Percentiles rank a stretch among this genome's conserved stretches.
phyloP scores from a whole-genome alignment of 2,797 vertebrate species.

The Sebastes itinus region DNA sequence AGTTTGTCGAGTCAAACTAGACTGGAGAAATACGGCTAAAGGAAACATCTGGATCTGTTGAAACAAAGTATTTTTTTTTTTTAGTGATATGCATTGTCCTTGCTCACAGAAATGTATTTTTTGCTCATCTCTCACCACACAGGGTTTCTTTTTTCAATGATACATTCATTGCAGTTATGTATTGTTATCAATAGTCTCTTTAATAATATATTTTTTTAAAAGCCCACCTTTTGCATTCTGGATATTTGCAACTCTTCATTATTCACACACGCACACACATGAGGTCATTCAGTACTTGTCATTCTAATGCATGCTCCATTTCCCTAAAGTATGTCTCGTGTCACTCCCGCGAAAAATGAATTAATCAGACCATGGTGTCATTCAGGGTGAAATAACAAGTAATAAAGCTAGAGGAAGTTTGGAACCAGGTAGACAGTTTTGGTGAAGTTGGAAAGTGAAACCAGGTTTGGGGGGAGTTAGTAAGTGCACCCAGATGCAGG shows the following conservation, averaged over 20 bases:
- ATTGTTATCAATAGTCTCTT: conserved; percentile 33
- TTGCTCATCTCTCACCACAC: conserved; percentile 39
- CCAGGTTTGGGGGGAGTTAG: neutral
- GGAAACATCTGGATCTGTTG: conserved; percentile 28
- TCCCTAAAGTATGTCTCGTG: conserved; percentile 5
- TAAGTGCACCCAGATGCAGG: conserved; percentile 5
- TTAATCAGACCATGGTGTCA: conserved; percentile 6
- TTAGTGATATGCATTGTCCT: conserved; percentile 27
- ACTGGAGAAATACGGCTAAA: neutral
- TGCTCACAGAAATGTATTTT: conserved; percentile 26
- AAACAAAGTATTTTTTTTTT: conserved; percentile 32
- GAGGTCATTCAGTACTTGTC: conserved; percentile 12
- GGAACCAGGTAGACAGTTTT: conserved; percentile 10
- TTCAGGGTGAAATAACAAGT: conserved; percentile 51
- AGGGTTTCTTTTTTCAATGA: conserved; percentile 25
- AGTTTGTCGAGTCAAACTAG: conserved; percentile 6
- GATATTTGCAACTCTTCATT: conserved; percentile 26
- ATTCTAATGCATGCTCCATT: conserved; percentile 8
- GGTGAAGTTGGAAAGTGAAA: conserved; percentile 2
- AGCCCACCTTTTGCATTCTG: conserved; percentile 25
- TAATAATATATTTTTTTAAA: conserved; percentile 15
- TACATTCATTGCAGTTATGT: conserved; percentile 25
- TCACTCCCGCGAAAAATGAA: conserved; percentile 14
- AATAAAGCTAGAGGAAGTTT: conserved; percentile 3
- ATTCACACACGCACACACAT: conserved; percentile 45